phyloP scores from a whole-genome alignment of 2,797 vertebrate species.

The Myotis pilosus region DNA sequence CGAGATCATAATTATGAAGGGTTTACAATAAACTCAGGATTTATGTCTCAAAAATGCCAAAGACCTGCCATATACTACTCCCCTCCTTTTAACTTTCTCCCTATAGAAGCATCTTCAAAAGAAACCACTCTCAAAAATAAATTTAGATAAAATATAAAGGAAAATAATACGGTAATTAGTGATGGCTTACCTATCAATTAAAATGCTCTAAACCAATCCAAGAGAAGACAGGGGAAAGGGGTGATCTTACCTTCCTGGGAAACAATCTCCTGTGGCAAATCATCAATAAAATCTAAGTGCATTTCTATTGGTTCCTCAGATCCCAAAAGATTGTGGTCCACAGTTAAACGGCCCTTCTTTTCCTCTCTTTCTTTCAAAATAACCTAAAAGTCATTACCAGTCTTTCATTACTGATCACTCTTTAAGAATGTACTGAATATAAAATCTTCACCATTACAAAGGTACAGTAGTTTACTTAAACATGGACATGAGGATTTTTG shows the following conservation, averaged over 20 bases:
- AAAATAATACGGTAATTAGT: neutral
- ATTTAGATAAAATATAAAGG: neutral
- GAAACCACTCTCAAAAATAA: conserved; percentile 14
- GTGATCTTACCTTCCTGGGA: conserved; percentile 92
- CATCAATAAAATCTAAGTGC: conserved; percentile 88
- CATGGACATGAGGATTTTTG: neutral
- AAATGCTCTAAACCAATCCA: neutral
- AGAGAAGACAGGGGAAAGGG: neutral
- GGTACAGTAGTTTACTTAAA: neutral
- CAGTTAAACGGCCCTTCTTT: conserved; percentile 93
- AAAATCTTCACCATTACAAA: neutral
- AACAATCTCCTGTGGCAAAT: conserved; percentile 89
- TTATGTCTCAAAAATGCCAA: conserved; percentile 2
- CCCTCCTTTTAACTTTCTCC: neutral
- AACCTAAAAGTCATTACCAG: conserved; percentile 86
- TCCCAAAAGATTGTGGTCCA: conserved; percentile 88
- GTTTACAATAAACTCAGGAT: conserved; percentile 9
- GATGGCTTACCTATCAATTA: neutral
- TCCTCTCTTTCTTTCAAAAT: conserved; percentile 98
- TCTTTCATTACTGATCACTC: conserved; percentile 44
- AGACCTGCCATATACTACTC: neutral
- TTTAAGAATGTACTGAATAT: neutral
- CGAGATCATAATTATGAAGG: neutral
- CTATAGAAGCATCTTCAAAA: conserved; percentile 22
- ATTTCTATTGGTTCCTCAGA: conserved; percentile 91